phyloP scores from a whole-genome alignment of 1,140 invertebrate species.

The Mylabris phalerata region DNA sequence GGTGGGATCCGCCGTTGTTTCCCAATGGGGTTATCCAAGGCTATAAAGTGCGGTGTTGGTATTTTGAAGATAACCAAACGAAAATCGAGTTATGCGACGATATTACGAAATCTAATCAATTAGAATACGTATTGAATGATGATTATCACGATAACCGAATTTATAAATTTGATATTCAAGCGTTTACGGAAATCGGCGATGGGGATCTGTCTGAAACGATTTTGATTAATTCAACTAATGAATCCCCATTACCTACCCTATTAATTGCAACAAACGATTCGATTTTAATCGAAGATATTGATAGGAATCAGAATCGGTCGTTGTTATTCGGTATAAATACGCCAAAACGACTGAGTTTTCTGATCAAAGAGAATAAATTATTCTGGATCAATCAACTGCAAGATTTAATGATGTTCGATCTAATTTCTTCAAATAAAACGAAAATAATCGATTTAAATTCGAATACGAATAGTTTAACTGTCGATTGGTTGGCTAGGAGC shows the following conservation, averaged over 20 bases:
- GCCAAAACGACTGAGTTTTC: slow-evolving; percentile 55
- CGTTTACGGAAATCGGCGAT: slow-evolving; percentile 67
- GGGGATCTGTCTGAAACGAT: slow-evolving; percentile 59
- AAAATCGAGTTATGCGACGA: slow-evolving; percentile 27
- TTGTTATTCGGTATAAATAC: slow-evolving; percentile 54
- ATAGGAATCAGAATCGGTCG: slow-evolving; percentile 51
- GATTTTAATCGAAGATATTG: slow-evolving; percentile 66
- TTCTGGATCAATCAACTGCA: slow-evolving; percentile 81
- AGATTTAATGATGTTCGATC: slow-evolving; percentile 61
- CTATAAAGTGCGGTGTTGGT: slow-evolving; percentile 67
- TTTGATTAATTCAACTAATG: slow-evolving; percentile 53
- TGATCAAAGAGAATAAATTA: slow-evolving; percentile 62
- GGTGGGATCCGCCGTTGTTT: slow-evolving; percentile 69
- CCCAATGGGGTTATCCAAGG: slow-evolving; percentile 67
- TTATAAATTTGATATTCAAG: slow-evolving; percentile 70
- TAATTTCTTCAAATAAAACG: slow-evolving; percentile 46
- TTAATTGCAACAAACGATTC: slow-evolving; percentile 65
- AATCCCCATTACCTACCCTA: slow-evolving; percentile 70
- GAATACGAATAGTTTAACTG: slow-evolving; percentile 58
- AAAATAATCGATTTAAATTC: slow-evolving; percentile 62
- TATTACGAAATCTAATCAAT: slow-evolving; percentile 33
- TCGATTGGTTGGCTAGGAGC: slow-evolving; percentile 79
- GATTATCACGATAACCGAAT: slow-evolving; percentile 54
- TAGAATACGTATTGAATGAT: slow-evolving; percentile 49
- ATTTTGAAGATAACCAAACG: slow-evolving; percentile 35